phyloP scores from a whole-genome alignment of 2,888 invertebrate genomes.

The Atethmia centrago region DNA sequence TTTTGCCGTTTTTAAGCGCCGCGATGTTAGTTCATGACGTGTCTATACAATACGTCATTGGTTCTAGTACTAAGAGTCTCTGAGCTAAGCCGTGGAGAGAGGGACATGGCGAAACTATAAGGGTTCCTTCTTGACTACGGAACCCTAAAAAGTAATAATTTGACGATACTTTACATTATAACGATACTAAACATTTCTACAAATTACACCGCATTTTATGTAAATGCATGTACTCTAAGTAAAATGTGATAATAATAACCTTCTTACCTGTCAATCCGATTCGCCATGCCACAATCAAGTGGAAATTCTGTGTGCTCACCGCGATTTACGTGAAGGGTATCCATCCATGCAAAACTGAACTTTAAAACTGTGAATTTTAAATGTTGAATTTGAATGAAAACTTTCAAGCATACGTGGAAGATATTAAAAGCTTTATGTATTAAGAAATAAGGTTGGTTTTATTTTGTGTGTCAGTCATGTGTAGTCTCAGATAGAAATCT shows the following conservation, averaged over 20 bases:
- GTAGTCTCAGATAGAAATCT: slow-evolving; percentile 85
- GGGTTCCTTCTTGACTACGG: no score
- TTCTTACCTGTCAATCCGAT: slow-evolving; percentile 89
- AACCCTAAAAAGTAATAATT: slow-evolving; percentile 51
- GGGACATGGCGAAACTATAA: no score
- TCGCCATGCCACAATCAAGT: slow-evolving; percentile 86
- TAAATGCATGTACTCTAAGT: slow-evolving; percentile 81
- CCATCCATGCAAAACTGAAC: slow-evolving; percentile 68
- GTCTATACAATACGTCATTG: no score
- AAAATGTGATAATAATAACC: slow-evolving; percentile 90
- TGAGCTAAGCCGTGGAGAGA: no score
- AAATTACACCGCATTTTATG: slow-evolving; percentile 81
- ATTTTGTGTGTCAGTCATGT: slow-evolving; percentile 47
- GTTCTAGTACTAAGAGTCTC: no score
- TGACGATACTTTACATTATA: slow-evolving; percentile 49
- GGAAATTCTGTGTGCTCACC: slow-evolving; percentile 79
- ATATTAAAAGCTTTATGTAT: slow-evolving; percentile 61
- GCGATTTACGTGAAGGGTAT: slow-evolving; percentile 67
- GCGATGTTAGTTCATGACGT: no score
- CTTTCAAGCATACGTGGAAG: slow-evolving; percentile 18
- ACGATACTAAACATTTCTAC: slow-evolving; percentile 73
- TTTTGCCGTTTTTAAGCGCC: no score
- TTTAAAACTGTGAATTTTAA: slow-evolving; percentile 69
- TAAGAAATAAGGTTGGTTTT: slow-evolving; percentile 70
- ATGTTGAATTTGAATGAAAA: slow-evolving; percentile 73